Base-by-base conservation (phyloP, 2,113 vertebrate species). In the Saguinus imperator region DNA sequence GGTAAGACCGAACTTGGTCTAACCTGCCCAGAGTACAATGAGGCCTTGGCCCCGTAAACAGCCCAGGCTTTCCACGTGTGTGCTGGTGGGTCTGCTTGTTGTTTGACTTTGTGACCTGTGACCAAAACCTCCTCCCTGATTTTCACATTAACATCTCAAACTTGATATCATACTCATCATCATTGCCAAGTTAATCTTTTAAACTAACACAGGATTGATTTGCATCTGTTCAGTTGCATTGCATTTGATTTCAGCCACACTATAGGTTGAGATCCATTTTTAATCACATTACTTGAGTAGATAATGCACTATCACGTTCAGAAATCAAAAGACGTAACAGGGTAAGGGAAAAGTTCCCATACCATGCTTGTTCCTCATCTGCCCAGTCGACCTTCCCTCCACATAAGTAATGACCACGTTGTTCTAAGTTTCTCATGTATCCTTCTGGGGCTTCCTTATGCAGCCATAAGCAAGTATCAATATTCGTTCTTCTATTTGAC, bases 231-330 rank as follows among this genome's bases (percentile, higher is more conserved):
- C 52, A 48, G 3, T 27, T 77, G 9, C 25, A 8, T 50, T 35
- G 40, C 83, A 45, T 89, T 95, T 94, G 72, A 73, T 94, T 96
- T 87, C 37, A 87, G 87, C 45, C 32, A 55, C 73, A 21, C 55
- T 77, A 9, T 29, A 88, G 72, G 23, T 52, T 64, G 29, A 73
- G 35, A 21, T 86, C 79, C 32, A 5, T 45, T 87, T 96, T 88
- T 73, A 79, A 90, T 89, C 68, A 90, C 57, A 21, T 35, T 73
- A 16, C 32, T 68, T n/a, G 58, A 95, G 50, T 83, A 81, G 35
- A 91, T 81, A 61, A 89, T 61, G 4, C 1, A 68, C 11, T 77
- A 82, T 20, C 16, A 45, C 81, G 40, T 95, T 94, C 50, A 75
- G 52, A 89, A 52, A 72, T 88, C 11, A 43, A 57, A 90, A 64